A percentile compares a stretch with the other conserved stretches of the same genome.
phyloP scores from a whole-genome alignment of 2,113 vertebrate species.

The Donacobius atricapilla region DNA sequence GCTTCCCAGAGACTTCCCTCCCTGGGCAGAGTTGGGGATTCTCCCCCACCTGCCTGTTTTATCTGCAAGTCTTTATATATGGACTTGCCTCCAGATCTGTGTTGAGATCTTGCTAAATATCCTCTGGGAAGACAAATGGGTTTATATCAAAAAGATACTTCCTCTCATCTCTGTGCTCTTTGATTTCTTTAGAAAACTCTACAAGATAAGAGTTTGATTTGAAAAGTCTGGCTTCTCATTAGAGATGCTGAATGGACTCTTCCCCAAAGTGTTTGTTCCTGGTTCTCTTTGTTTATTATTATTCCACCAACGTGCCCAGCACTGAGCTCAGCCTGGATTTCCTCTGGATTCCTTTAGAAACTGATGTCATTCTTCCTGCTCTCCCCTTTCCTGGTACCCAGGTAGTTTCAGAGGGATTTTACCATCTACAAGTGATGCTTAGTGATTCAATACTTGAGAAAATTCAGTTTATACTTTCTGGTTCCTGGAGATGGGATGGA shows the following conservation, averaged over 20 bases:
- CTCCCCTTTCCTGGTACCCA: not conserved
- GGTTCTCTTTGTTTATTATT: not conserved
- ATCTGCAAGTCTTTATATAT: not conserved
- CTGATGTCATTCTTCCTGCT: not conserved
- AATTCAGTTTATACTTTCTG: not conserved
- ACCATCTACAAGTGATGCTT: not conserved
- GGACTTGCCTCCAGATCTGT: not conserved
- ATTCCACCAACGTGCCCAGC: not conserved
- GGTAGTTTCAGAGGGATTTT: not conserved
- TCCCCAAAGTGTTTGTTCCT: not conserved
- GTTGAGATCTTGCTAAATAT: not conserved
- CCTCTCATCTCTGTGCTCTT: not conserved
- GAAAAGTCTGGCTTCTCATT: not conserved
- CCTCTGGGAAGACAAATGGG: not conserved
- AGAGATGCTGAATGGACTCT: not conserved
- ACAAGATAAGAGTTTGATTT: not conserved
- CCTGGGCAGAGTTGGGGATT: not conserved
- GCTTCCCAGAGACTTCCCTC: not conserved
- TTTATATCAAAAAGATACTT: not conserved
- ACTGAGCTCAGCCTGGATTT: not conserved
- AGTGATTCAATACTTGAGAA: not conserved
- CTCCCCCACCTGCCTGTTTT: not conserved
- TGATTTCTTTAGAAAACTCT: not conserved
- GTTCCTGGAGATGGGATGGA: not conserved
- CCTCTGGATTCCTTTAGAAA: not conserved